These are phyloP conservation scores for Andrena hattorfiana DNA, from an alignment of 2,888 invertebrate species.

Conservation along the genomic window DNA sequence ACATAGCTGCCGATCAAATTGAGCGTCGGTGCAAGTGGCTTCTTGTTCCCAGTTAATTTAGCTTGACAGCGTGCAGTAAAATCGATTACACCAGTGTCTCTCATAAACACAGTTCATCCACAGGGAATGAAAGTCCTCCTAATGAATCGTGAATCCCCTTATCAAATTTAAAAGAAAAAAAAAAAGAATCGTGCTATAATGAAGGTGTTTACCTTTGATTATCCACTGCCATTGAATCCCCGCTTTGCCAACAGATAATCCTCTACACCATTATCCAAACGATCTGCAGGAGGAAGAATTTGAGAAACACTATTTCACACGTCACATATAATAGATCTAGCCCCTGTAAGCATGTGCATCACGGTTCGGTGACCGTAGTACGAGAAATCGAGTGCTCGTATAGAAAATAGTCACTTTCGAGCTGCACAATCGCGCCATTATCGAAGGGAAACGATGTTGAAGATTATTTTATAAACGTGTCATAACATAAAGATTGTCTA, in stretches of 20 bases:
- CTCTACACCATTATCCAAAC: not conserved
- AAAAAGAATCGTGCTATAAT: not conserved
- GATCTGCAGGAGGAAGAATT: constrained; percentile 2
- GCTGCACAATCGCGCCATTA: not conserved
- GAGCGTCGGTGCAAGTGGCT: constrained; percentile 25
- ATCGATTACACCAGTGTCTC: constrained; percentile 48
- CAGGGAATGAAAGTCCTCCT: constrained; percentile 5
- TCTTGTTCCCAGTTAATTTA: constrained; percentile 51
- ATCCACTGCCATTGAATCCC: not conserved
- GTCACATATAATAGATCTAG: constrained; percentile 9
- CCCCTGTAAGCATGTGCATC: constrained; percentile 5
- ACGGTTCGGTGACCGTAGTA: constrained; percentile 32
- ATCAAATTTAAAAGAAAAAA: not conserved
- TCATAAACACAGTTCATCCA: constrained; percentile 5
- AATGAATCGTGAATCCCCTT: not conserved
- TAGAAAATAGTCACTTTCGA: constrained; percentile 42
- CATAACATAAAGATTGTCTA: not conserved
- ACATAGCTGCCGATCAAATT: constrained; percentile 29
- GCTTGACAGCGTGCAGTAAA: constrained; percentile 19
- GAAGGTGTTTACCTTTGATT: not conserved
- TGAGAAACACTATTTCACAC: constrained; percentile 14
- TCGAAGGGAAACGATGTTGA: not conserved
- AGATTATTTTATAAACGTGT: not conserved
- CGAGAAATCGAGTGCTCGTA: constrained; percentile 25
- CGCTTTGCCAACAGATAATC: not conserved